These are phyloP conservation scores for Didymodactylos carnosus DNA, from an alignment of 2,888 invertebrate species.

Conservation along the genomic window DNA sequence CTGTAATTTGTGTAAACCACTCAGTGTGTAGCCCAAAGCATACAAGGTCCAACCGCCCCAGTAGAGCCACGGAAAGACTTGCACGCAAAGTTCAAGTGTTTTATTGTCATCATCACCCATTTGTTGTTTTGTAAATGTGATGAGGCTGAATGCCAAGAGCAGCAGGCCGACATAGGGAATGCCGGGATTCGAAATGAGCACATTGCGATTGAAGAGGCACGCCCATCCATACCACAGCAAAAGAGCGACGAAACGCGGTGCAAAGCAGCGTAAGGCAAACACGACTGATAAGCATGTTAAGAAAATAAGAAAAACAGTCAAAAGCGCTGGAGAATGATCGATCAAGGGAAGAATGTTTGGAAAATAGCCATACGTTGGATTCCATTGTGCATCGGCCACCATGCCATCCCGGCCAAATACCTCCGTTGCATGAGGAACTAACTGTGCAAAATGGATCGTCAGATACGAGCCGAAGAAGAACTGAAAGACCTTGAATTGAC, in stretches of 20 bases:
- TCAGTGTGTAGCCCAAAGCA: neutral
- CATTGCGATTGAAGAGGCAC: neutral
- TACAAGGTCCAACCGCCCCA: neutral
- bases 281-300: neutral
- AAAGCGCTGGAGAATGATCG: neutral
- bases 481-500: neutral
- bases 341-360: neutral
- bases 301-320: neutral
- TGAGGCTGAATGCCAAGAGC: neutral
- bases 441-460: neutral
- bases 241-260: neutral
- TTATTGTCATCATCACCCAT: neutral
- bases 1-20: neutral
- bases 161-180: neutral
- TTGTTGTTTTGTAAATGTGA: neutral
- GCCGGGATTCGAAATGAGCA: neutral
- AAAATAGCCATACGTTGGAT: neutral
- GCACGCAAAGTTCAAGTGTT: neutral
- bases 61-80: neutral
- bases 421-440: neutral
- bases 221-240: neutral
- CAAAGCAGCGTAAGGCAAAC: neutral
- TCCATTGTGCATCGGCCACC: neutral
- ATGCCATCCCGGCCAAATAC: neutral
- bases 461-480: neutral